A percentile compares a stretch with the other conserved stretches of the same genome.
phyloP scores from a whole-genome alignment of 2,888 invertebrate species.

The Masnerella sp. region DNA sequence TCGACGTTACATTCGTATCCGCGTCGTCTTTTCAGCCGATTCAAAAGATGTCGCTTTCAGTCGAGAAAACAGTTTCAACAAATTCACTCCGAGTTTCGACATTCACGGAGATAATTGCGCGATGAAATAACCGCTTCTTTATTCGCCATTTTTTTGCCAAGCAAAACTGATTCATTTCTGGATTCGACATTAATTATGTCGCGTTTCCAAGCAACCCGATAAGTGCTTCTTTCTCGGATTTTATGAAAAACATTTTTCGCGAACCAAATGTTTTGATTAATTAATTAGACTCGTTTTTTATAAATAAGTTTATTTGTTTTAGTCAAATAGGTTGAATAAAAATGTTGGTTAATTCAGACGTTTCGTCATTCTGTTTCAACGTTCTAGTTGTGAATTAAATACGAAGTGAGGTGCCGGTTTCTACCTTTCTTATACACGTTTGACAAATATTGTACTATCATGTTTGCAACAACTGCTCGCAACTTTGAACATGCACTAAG shows the following conservation, averaged over 20 bases:
- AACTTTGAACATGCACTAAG: slow-evolving; percentile 31
- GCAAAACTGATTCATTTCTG: slow-evolving; percentile 36
- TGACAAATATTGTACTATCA: slow-evolving; percentile 28
- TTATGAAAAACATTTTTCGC: neutral
- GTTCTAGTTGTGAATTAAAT: slow-evolving; percentile 12
- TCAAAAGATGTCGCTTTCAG: slow-evolving; percentile 56
- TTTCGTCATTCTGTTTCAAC: neutral
- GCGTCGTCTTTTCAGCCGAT: slow-evolving; percentile 46
- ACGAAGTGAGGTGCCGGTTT: neutral
- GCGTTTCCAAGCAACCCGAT: slow-evolving; percentile 13
- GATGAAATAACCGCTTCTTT: slow-evolving; percentile 43
- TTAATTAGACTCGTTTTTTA: too few relatives aligned
- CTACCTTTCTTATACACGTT: slow-evolving; percentile 17
- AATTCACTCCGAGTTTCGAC: slow-evolving; percentile 37
- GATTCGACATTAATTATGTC: slow-evolving; percentile 38
- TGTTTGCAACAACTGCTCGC: slow-evolving; percentile 33
- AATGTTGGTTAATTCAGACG: too few relatives aligned
- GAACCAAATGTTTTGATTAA: too few relatives aligned
- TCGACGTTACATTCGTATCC: slow-evolving; percentile 31
- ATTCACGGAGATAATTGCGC: slow-evolving; percentile 55
- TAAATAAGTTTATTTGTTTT: too few relatives aligned
- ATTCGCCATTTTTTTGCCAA: neutral
- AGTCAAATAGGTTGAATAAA: too few relatives aligned
- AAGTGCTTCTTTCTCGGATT: slow-evolving; percentile 1
- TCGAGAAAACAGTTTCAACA: slow-evolving; percentile 42